A percentile compares a stretch with the other conserved stretches of the same genome.
Evolutionary conservation across 2,113 vertebrate genomes (phyloP).

Genomic region (Dissostichus mawsoni): DNA sequence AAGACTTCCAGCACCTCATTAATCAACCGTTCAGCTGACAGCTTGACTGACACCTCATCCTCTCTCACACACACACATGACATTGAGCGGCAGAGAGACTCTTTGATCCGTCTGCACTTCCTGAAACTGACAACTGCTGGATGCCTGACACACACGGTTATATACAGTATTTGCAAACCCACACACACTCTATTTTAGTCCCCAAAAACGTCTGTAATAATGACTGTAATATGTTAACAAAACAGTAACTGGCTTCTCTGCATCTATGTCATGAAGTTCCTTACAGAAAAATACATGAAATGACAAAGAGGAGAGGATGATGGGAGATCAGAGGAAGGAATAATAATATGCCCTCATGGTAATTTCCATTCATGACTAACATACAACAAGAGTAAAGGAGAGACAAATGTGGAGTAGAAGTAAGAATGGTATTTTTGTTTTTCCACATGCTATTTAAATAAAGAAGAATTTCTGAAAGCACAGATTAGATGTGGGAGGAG

Average conservation of each 20-base stretch:
- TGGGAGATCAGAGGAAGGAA: constrained; percentile 24
- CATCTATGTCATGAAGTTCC: not conserved
- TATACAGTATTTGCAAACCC: not conserved
- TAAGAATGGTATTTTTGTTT: constrained; percentile 18
- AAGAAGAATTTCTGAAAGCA: constrained; percentile 1
- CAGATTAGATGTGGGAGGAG: constrained; percentile 41
- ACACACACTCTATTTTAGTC: constrained; percentile 28
- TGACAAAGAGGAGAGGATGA: constrained; percentile 32
- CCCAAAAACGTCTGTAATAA: constrained; percentile 9
- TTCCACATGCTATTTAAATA: constrained; percentile 5
- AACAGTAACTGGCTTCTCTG: constrained; percentile 27
- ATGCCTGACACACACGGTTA: constrained; percentile 7
- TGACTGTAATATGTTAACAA: constrained; percentile 36
- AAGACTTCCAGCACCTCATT: constrained; percentile 75
- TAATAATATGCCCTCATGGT: constrained; percentile 15
- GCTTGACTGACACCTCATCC: constrained; percentile 76
- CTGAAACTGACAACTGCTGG: constrained; percentile 66
- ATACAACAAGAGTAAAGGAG: not conserved
- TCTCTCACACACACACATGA: constrained; percentile 53
- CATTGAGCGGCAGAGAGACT: constrained; percentile 58
- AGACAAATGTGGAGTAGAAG: not conserved
- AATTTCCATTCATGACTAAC: not conserved
- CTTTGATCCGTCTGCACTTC: constrained; percentile 75
- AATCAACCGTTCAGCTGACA: constrained; percentile 78
- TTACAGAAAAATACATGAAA: constrained; percentile 13